A percentile compares a stretch with the other conserved stretches of the same genome.
Evolutionary conservation across 2,888 invertebrate species (phyloP).

Genomic region (Colletes collaris): DNA sequence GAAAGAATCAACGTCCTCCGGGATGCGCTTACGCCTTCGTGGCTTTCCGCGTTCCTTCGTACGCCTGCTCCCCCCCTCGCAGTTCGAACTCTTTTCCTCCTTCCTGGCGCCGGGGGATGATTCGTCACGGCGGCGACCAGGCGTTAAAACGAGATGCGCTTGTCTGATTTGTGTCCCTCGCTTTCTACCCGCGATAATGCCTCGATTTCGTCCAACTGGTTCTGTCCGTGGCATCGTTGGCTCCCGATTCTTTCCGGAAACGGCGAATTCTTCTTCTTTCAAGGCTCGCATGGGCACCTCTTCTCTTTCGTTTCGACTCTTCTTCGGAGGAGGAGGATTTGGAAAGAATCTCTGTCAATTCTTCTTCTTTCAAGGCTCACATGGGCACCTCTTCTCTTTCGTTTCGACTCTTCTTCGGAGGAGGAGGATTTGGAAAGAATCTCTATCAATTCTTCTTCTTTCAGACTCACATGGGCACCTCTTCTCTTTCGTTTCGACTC

Average conservation of each 20-base stretch:
- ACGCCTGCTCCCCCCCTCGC: too few species aligned
- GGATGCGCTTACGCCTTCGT: conserved; percentile 12
- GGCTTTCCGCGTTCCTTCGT: not conserved
- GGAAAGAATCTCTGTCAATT: too few species aligned
- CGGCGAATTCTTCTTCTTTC: conserved; percentile 2
- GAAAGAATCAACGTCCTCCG: conserved; percentile 32
- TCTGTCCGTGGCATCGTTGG: conserved; percentile 30
- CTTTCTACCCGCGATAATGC: conserved; percentile 40
- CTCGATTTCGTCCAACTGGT: conserved; percentile 43
- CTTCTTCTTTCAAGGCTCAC: too few species aligned
- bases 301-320: too few species aligned
- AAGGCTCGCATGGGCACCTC: too few species aligned
- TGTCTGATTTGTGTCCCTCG: conserved; percentile 51
- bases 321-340: too few species aligned
- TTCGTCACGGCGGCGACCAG: conserved; percentile 42
- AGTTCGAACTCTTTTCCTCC: not conserved
- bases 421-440: too few species aligned
- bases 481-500: too few species aligned
- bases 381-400: too few species aligned
- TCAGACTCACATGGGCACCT: too few species aligned
- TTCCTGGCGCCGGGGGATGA: conserved; percentile 5
- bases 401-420: too few species aligned
- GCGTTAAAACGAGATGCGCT: conserved; percentile 56
- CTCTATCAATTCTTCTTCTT: too few species aligned
- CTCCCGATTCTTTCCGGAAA: conserved; percentile 23